Evolutionary conservation across 2,113 vertebrate genomes (phyloP), one percentile per base, ranked within the genome.

Genomic region (Trogon surrucura): DNA sequence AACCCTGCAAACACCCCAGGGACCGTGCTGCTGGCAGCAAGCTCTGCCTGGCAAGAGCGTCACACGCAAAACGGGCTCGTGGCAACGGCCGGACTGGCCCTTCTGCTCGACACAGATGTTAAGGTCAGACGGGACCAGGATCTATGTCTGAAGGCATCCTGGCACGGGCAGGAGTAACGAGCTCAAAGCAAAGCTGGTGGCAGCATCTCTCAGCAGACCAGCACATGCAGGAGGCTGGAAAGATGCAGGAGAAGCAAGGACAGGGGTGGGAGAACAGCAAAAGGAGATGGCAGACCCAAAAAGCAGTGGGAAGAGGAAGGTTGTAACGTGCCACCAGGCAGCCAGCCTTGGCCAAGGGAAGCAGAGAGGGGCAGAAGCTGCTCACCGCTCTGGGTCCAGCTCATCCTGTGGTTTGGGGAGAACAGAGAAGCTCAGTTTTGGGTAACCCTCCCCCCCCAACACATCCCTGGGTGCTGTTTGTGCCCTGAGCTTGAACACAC

Each of bases 391-490:
- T 21, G 36, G 34, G 25, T 45, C 20, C 38, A 89, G 48, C 38
- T 87, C 78, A 72, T 18, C 50, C 34, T 53, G 4, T 3, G 23
- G 13, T 58, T 21, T 60, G 38, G 27, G 22, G 12, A 71, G 25
- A 73, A 64, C 2, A 16, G 1, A 85, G 53, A 18, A 45, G 22
- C 14, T 48, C 53, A 22, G 19, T 50, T 82, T 44, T 70, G 36
- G 36, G 56, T 34, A 17, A 41, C 41, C 41, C 13, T 41, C 41
- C 41, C 41, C 4, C 34, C 9, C 5, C 30, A 61, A 8, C 36
- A 21, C 0, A 0, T 16, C 15, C 47, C 15, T n/a, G 34, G 13
- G 34, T 36, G 47, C 30, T n/a, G 4, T 21, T 74, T 34, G n/a
- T 41, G n/a, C 23, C 16, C 41, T 41, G 12, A 38, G 20, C 34